Evolutionary conservation across 2,888 invertebrate genomes (phyloP).

Genomic region (Lutraria lutraria): DNA sequence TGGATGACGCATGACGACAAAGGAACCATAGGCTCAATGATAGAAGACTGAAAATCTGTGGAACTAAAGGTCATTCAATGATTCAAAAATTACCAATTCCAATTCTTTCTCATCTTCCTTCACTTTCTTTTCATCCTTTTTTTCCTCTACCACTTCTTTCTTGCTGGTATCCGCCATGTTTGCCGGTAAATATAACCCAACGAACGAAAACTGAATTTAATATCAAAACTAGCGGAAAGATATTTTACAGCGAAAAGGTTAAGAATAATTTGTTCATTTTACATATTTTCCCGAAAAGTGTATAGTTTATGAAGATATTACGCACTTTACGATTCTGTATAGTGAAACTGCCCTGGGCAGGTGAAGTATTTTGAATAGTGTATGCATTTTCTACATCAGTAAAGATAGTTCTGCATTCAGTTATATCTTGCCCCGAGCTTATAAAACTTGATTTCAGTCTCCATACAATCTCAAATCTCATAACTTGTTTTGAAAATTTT

Average conservation of each 20-base stretch:
- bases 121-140: conserved; percentile 87
- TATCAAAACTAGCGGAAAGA: background rate
- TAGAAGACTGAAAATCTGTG: background rate
- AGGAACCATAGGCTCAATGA: background rate
- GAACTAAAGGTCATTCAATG: background rate
- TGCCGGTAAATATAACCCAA: conserved; percentile 63
- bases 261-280: background rate
- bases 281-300: too few relatives aligned
- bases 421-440: too few relatives aligned
- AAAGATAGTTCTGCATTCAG: too few relatives aligned
- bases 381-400: too few relatives aligned
- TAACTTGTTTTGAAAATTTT: too few relatives aligned
- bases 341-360: too few relatives aligned
- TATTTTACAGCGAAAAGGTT: background rate
- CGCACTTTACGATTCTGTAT: too few relatives aligned
- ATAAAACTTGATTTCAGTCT: too few relatives aligned
- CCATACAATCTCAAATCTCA: too few relatives aligned
- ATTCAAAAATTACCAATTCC: conserved; percentile 86
- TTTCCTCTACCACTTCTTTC: conserved; percentile 85
- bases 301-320: too few relatives aligned
- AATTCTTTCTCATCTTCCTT: conserved; percentile 87
- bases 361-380: too few relatives aligned
- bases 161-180: conserved; percentile 86
- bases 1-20: background rate
- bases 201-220: background rate